These are phyloP conservation scores for Bemisia tabaci DNA, from an alignment of 1,140 invertebrate species.

Conservation along the genomic window DNA sequence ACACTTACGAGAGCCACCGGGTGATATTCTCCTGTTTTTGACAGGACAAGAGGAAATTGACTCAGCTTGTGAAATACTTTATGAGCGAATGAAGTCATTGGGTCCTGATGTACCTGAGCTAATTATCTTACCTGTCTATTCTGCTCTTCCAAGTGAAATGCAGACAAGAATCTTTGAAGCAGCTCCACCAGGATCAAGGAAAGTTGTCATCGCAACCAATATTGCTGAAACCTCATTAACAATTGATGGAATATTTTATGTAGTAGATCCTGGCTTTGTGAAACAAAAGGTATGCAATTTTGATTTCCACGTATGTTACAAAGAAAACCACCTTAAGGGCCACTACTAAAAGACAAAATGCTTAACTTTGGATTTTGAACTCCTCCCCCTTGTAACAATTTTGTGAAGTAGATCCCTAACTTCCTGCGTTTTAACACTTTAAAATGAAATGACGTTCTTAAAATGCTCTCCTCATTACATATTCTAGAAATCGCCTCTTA, in stretches of 20 bases:
- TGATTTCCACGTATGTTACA: too few species aligned
- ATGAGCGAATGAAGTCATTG: slow-evolving; percentile 95
- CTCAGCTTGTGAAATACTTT: slow-evolving; percentile 95
- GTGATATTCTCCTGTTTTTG: slow-evolving; percentile 33
- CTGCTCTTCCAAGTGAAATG: slow-evolving; percentile 98
- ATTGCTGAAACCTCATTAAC: slow-evolving; percentile 98
- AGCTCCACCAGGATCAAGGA: slow-evolving; percentile 90
- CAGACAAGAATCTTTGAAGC: slow-evolving; percentile 98
- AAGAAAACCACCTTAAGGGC: too few species aligned
- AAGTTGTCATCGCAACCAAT: slow-evolving; percentile 98
- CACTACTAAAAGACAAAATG: too few species aligned
- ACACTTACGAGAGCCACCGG: slow-evolving; percentile 93
- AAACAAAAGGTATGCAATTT: slow-evolving; percentile 99
- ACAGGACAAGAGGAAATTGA: slow-evolving; percentile 95
- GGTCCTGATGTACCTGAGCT: slow-evolving; percentile 95
- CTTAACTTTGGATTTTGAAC: too few species aligned
- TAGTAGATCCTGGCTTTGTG: slow-evolving; percentile 98
- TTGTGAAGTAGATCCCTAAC: too few species aligned
- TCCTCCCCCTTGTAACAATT: too few species aligned
- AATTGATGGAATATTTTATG: slow-evolving; percentile 98
- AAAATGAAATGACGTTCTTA: too few species aligned
- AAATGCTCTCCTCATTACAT: too few species aligned
- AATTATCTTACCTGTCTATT: slow-evolving; percentile 96
- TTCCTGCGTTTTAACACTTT: too few species aligned
- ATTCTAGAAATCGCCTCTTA: too few species aligned